These are phyloP conservation scores for Diuraphis noxia DNA, from an alignment of 1,140 invertebrate genomes.

Conservation along the genomic window DNA sequence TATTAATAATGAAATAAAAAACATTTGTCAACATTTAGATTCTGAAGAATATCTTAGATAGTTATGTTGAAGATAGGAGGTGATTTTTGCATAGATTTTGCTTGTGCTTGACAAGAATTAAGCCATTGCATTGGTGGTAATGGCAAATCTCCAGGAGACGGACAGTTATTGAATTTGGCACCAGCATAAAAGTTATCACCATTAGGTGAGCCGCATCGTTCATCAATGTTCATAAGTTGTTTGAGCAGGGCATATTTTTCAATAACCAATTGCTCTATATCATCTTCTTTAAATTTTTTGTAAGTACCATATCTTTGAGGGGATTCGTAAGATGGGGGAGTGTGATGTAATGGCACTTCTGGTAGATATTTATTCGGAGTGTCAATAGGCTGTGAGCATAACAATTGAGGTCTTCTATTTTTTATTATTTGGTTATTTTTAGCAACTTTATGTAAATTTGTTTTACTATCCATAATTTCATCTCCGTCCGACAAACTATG, in stretches of 20 bases:
- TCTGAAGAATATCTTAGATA: slow-evolving; percentile 17
- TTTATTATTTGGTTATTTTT: background rate
- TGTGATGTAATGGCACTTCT: slow-evolving; percentile 26
- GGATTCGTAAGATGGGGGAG: slow-evolving; percentile 17
- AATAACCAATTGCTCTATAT: slow-evolving; percentile 32
- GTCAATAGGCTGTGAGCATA: slow-evolving; percentile 41
- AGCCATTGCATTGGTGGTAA: slow-evolving; percentile 48
- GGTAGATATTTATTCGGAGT: slow-evolving; percentile 20
- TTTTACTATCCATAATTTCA: slow-evolving; percentile 9
- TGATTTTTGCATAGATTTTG: slow-evolving; percentile 29
- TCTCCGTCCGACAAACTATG: slow-evolving; percentile 41
- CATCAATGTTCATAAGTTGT: slow-evolving; percentile 45
- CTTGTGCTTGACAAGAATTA: slow-evolving; percentile 35
- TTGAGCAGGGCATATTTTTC: slow-evolving; percentile 40
- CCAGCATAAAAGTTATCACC: slow-evolving; percentile 47
- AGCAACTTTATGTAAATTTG: background rate
- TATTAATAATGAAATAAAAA: slow-evolving; percentile 19
- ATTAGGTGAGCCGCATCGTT: slow-evolving; percentile 13
- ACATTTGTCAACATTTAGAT: background rate
- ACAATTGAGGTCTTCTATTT: slow-evolving; percentile 19
- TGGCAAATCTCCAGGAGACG: slow-evolving; percentile 38
- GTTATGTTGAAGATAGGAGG: slow-evolving; percentile 35
- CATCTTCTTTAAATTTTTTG: slow-evolving; percentile 49
- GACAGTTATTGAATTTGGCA: slow-evolving; percentile 44
- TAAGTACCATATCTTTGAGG: slow-evolving; percentile 22